Conservation (phyloP, 2,113 vertebrate species). For the Pseudolaguvia tuberculata region DNA sequence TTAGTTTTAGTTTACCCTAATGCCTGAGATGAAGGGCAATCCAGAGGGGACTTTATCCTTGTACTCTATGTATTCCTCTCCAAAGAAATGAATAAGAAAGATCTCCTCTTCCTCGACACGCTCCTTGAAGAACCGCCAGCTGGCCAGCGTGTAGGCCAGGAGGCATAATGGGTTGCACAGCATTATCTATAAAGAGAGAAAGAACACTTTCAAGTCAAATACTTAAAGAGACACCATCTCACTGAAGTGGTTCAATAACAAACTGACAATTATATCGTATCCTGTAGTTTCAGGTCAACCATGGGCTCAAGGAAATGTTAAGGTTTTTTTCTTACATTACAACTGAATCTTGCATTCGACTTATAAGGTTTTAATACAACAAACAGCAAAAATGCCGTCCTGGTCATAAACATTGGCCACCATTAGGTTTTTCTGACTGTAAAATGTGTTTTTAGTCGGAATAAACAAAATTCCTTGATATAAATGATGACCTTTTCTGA, state of each 20-base stretch:
- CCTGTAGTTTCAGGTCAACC: too few relatives aligned
- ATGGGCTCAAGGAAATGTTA: too few relatives aligned
- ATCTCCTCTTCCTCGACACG: constrained; percentile 93
- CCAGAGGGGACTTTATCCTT: constrained; percentile 86
- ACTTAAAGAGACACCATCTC: neutral
- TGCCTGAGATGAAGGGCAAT: constrained; percentile 91
- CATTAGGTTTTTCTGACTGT: neutral
- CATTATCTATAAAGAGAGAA: constrained; percentile 71
- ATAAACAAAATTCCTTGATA: neutral
- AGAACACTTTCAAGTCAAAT: neutral
- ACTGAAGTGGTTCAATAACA: neutral
- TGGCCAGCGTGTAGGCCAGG: constrained; percentile 82
- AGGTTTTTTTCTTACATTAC: too few relatives aligned
- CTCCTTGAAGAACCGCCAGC: constrained; percentile 96
- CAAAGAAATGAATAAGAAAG: constrained; percentile 90
- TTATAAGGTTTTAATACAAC: neutral
- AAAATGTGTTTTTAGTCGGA: neutral
- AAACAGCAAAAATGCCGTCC: too few relatives aligned
- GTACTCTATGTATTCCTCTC: constrained; percentile 90
- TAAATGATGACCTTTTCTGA: neutral
- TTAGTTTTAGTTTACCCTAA: constrained; percentile 75
- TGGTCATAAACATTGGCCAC: neutral
- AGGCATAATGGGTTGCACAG: constrained; percentile 91
- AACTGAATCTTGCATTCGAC: neutral
- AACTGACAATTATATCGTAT: constrained; percentile 42